A percentile compares a stretch with the other conserved stretches of the same genome.
These are phyloP conservation scores for Aspidiotus rigidus DNA, from an alignment of 2,888 invertebrate genomes.

Conservation along the genomic window DNA sequence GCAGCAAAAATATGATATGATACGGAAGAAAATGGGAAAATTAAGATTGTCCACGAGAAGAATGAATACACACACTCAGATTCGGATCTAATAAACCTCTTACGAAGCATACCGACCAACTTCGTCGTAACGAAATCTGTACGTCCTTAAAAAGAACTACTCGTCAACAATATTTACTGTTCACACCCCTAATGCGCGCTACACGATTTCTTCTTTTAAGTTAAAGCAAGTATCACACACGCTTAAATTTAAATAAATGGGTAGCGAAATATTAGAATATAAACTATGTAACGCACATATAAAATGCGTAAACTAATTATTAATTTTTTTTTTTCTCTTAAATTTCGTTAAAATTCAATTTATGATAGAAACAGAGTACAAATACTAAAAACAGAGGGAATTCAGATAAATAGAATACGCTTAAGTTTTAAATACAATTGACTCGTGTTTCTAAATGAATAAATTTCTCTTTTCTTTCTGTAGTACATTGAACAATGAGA, in stretches of 20 bases:
- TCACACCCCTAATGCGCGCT: no score
- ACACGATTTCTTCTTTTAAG: not conserved
- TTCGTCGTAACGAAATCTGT: not conserved
- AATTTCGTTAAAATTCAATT: not conserved
- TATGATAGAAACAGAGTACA: constrained; percentile 28
- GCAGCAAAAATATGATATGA: no score
- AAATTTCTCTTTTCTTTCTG: constrained; percentile 9
- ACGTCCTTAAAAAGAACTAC: no score
- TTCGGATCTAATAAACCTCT: no score
- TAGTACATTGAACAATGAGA: no score
- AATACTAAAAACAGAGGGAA: constrained; percentile 24
- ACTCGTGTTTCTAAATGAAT: constrained; percentile 31
- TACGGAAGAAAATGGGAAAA: no score
- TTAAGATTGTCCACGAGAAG: no score
- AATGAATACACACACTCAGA: no score
- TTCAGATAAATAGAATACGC: constrained; percentile 13
- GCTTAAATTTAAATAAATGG: constrained; percentile 17
- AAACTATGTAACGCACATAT: no score
- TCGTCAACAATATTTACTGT: no score
- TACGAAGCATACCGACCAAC: not conserved
- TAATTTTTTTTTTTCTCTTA: constrained; percentile 6
- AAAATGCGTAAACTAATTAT: constrained; percentile 6
- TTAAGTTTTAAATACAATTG: constrained; percentile 29
- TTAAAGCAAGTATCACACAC: constrained; percentile 28
- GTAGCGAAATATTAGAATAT: no score